Base-by-base conservation (phyloP, 2,888 invertebrate genomes). In the Eudasyphora cyanicolor region DNA sequence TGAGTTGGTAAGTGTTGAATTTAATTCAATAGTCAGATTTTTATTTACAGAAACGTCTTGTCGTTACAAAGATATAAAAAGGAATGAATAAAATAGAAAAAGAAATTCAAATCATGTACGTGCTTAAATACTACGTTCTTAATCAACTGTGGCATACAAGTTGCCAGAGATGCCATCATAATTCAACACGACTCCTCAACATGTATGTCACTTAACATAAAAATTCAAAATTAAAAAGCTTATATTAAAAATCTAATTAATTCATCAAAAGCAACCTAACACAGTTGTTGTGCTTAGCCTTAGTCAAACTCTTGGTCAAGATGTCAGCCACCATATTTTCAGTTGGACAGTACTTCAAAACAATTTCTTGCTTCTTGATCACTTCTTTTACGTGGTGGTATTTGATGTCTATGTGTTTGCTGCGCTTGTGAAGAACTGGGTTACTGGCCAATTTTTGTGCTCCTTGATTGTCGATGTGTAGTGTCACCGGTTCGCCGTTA, bases 381-480 rank as follows among this genome's bases (percentile, higher is more conserved):
- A 70, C 51, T 14, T 54, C 71, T 12, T 35, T 32, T 32, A 71
- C 29, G 35, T 54, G 51, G 14, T 71, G 71, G 12, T 57, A 73
- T 35, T 35, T 38, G 17, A 74, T 60, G 38, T 74, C 74, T 2
- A 74, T 32, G 19, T 74, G 74, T 42, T 74, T 71, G 21, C 54
- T 71, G 2, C 71, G 51, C 24, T 32, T 74, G 57, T 74, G 74
- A 17, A 27, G 29, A 3, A 74, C 74, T 2, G 74, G 74, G 19
- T 74, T 74, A 2, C 7, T 27, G 1, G 74, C 74, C 17, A 74
- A 19, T 10, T 64, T 62, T n/a, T 29, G n/a, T 10, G 35, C 62
- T 19, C 75, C 75, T 32, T 76, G 75, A 21, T 76, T 76, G 19
- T 64, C 62, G 17, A 60, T 45, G 29, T 75, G 27, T 2, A 75